These are phyloP conservation scores for Ophion slaviceki DNA, from an alignment of 2,888 invertebrate genomes.

Conservation along the genomic window DNA sequence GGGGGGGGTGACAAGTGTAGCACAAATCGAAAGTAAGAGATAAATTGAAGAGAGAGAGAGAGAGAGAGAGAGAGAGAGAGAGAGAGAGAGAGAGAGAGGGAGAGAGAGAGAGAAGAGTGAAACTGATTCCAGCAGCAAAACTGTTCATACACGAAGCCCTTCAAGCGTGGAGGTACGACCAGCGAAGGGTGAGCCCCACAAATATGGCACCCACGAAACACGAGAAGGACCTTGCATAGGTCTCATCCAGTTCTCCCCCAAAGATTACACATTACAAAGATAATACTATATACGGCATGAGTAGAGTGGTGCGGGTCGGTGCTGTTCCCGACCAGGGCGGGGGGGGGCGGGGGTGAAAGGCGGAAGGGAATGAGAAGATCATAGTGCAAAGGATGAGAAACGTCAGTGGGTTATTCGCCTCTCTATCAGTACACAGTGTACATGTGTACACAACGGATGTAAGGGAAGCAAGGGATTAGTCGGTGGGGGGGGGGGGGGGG, in stretches of 20 bases:
- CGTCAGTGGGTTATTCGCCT: constrained; percentile 9
- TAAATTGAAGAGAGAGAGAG: background rate
- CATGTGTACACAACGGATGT: constrained; percentile 27
- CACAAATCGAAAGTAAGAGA: background rate
- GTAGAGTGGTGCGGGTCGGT: background rate
- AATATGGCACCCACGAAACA: constrained; percentile 4
- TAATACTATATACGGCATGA: background rate
- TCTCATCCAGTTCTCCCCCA: constrained; percentile 1
- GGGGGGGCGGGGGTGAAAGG: background rate
- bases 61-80: background rate
- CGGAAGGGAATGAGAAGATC: background rate
- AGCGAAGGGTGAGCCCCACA: background rate
- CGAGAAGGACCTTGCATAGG: constrained; percentile 6
- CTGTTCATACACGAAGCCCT: background rate
- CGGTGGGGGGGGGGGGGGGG: background rate
- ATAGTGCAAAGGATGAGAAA: constrained; percentile 1
- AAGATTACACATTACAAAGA: constrained; percentile 5
- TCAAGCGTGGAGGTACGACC: background rate
- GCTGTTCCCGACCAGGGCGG: background rate
- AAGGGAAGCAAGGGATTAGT: background rate
- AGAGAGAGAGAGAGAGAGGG: background rate
- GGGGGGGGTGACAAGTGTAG: background rate
- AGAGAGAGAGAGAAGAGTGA: background rate
- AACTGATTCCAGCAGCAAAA: background rate
- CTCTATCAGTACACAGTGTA: background rate